phyloP scores from a whole-genome alignment of 2,797 vertebrate species.

The Pygocentrus nattereri region DNA sequence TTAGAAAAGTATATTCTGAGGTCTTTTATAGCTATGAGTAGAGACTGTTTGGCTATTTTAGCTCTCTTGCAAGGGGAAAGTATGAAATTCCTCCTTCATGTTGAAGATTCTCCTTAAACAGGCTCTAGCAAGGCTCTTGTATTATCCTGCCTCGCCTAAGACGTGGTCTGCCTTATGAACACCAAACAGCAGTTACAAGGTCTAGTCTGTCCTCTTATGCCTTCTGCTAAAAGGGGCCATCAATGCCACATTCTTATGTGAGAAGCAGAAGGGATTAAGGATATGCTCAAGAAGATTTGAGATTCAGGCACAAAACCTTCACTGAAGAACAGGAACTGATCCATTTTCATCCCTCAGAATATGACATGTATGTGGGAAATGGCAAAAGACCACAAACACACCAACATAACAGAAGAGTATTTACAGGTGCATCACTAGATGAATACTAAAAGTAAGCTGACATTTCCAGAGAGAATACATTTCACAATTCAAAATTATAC shows the following conservation, averaged over 20 bases:
- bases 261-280: conserved; percentile 17
- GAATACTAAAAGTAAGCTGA: not conserved
- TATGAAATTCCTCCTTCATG: conserved; percentile 34
- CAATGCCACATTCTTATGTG: conserved; percentile 16
- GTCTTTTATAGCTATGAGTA: conserved; percentile 3
- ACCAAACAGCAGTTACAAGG: conserved; percentile 20
- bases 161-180: conserved; percentile 23
- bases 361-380: conserved; percentile 14
- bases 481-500: no score
- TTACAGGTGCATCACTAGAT: not conserved
- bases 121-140: conserved; percentile 19
- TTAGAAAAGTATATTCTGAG: not conserved
- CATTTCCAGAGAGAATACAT: no score
- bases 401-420: not conserved
- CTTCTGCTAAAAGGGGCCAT: not conserved
- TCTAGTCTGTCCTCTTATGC: conserved; percentile 7
- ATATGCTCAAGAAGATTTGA: not conserved
- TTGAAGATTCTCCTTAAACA: conserved; percentile 42
- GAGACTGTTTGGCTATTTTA: conserved; percentile 33
- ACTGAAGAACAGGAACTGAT: not conserved
- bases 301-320: not conserved
- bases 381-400: not conserved
- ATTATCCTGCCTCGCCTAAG: conserved; percentile 15
- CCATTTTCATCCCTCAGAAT: not conserved
- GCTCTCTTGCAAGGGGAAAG: conserved; percentile 24